These are phyloP conservation scores for Engraulis encrasicolus DNA, from an alignment of 2,113 vertebrate genomes.

Conservation along the genomic window DNA sequence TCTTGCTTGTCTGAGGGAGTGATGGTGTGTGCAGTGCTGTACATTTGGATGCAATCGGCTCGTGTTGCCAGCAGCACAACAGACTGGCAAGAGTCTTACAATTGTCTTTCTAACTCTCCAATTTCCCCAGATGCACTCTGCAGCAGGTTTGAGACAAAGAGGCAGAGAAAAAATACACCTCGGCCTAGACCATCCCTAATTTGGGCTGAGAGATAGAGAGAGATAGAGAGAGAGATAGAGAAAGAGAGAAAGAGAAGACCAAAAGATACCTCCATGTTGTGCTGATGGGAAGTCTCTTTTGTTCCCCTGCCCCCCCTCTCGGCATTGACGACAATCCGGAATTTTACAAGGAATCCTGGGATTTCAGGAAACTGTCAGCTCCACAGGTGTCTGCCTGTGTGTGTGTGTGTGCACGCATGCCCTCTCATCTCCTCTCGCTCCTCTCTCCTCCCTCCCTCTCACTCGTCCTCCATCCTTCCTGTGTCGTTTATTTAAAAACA, in stretches of 20 bases:
- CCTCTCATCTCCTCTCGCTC: no score
- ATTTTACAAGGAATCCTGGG: constrained; percentile 51
- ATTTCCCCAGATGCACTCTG: constrained; percentile 16
- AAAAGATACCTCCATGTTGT: no score
- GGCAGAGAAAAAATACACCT: constrained; percentile 12
- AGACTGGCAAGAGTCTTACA: constrained; percentile 8
- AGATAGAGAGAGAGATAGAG: no score
- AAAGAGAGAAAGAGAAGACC: no score
- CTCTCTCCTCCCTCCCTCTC: no score
- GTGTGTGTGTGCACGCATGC: no score
- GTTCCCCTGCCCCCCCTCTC: constrained; percentile 46
- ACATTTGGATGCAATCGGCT: constrained; percentile 15
- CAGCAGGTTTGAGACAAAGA: constrained; percentile 22
- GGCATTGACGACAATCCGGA: constrained; percentile 43
- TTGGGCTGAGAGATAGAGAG: background rate
- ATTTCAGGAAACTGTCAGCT: constrained; percentile 53
- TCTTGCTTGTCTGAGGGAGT: constrained; percentile 3
- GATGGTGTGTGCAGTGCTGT: no score
- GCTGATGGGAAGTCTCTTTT: constrained; percentile 26
- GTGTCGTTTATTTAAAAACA: constrained; percentile 50
- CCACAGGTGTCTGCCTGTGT: constrained; percentile 61
- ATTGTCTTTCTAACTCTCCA: constrained; percentile 20
- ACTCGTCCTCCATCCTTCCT: constrained; percentile 53
- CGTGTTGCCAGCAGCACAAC: constrained; percentile 12
- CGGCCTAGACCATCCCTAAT: background rate